Percentiles rank a stretch among this genome's conserved stretches.
phyloP scores from a whole-genome alignment of 30 jellyfish, hydroid and myxozoan species.

The Aurelia aurita complex sp. Pacific region DNA sequence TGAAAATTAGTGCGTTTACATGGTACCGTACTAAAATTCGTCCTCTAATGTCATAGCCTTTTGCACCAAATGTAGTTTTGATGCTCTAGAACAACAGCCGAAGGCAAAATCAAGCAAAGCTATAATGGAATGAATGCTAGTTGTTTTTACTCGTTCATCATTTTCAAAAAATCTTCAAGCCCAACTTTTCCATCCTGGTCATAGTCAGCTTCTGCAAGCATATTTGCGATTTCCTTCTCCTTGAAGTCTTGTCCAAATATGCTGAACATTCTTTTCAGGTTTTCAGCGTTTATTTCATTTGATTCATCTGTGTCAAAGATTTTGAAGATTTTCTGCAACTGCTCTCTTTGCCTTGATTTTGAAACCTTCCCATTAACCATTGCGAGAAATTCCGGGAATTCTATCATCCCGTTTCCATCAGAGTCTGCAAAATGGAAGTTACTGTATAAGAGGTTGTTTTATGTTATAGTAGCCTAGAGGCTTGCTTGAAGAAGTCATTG shows the following conservation, averaged over 20 bases:
- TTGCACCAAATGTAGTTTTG: too few relatives aligned
- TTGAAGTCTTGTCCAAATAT: slow-evolving; percentile 47
- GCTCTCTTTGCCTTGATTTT: background rate
- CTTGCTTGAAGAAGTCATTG: too few relatives aligned
- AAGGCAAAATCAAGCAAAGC: too few relatives aligned
- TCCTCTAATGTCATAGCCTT: too few relatives aligned
- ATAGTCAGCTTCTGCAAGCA: slow-evolving; percentile 46
- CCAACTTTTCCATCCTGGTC: slow-evolving; percentile 58
- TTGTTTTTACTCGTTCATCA: slow-evolving; percentile 19
- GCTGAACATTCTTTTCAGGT: slow-evolving; percentile 42
- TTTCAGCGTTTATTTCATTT: slow-evolving; percentile 41
- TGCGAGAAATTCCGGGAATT: slow-evolving; percentile 52
- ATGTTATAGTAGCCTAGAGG: too few relatives aligned
- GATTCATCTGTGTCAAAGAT: slow-evolving; percentile 48
- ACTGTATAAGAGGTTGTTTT: background rate
- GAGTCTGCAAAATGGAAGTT: slow-evolving; percentile 13
- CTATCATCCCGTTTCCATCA: slow-evolving; percentile 57
- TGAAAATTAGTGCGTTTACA: too few relatives aligned
- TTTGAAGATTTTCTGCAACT: slow-evolving; percentile 31
- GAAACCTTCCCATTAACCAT: slow-evolving; percentile 27
- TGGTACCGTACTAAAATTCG: too few relatives aligned
- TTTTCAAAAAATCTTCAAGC: slow-evolving; percentile 10
- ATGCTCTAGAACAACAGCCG: too few relatives aligned
- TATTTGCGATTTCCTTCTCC: slow-evolving; percentile 13
- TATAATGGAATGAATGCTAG: too few relatives aligned